Percentiles rank a stretch among this genome's conserved stretches.
These are phyloP conservation scores for Cephus cinctus DNA, from an alignment of 1,140 invertebrate species.

Conservation along the genomic window DNA sequence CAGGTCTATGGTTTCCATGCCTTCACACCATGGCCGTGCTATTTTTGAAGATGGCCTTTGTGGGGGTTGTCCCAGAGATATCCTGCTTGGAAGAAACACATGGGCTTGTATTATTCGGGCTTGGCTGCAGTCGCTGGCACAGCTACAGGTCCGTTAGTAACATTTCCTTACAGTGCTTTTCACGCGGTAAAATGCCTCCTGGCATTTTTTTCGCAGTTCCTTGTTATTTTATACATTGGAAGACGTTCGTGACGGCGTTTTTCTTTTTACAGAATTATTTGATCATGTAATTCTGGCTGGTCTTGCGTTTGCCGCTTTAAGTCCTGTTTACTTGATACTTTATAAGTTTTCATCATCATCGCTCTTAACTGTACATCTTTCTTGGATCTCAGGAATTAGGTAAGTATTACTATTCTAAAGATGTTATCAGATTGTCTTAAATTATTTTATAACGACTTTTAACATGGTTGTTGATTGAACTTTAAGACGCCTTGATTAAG, in stretches of 20 bases:
- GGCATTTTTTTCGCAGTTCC: not conserved
- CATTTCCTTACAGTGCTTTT: not conserved
- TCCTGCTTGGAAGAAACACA: slow-evolving; percentile 26
- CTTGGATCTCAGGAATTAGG: too few species aligned
- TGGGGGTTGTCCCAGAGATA: slow-evolving; percentile 26
- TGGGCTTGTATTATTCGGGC: slow-evolving; percentile 25
- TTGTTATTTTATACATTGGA: not conserved
- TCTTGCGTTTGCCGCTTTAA: too few species aligned
- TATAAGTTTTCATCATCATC: too few species aligned
- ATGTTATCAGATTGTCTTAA: too few species aligned
- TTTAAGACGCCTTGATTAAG: too few species aligned
- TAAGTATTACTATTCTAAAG: too few species aligned
- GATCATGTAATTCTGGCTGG: too few species aligned
- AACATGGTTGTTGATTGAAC: too few species aligned
- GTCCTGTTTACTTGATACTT: too few species aligned
- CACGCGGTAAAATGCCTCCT: not conserved
- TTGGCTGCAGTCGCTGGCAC: slow-evolving; percentile 18
- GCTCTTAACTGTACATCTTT: too few species aligned
- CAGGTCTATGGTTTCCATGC: not conserved
- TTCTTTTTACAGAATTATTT: too few species aligned
- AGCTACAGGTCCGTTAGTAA: slow-evolving; percentile 1
- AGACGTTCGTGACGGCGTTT: not conserved
- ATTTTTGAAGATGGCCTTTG: slow-evolving; percentile 31
- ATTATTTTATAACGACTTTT: too few species aligned
- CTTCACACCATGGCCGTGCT: slow-evolving; percentile 16